These are phyloP conservation scores for Nothocercus nigrocapillus DNA, from an alignment of 2,113 vertebrate genomes.

Conservation along the genomic window DNA sequence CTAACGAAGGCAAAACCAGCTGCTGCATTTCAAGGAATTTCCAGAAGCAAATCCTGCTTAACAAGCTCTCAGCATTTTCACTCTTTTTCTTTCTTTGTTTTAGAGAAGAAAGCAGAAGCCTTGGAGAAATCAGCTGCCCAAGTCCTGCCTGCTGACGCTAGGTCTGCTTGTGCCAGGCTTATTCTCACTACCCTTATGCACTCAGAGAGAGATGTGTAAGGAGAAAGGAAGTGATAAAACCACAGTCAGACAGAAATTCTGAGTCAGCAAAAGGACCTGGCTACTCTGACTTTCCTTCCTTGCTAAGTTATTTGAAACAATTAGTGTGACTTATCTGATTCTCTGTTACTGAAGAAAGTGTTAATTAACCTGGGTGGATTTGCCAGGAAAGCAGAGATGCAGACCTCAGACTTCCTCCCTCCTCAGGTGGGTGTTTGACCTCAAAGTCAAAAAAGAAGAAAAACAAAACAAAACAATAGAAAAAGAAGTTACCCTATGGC, in stretches of 20 bases:
- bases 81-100: background rate
- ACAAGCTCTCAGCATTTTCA: background rate
- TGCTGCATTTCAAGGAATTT: background rate
- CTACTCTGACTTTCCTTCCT: background rate
- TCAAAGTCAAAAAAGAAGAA: background rate
- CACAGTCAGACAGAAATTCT: background rate
- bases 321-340: background rate
- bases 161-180: fast-evolving
- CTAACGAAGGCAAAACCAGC: background rate
- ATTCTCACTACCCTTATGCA: background rate
- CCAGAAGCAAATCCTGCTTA: background rate
- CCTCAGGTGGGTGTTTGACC: background rate
- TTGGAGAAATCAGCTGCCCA: background rate
- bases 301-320: background rate
- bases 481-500: background rate
- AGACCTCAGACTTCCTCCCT: background rate
- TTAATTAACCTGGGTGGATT: background rate
- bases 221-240: background rate
- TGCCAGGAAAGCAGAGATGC: background rate
- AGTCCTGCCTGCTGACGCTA: background rate
- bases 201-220: background rate
- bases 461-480: background rate
- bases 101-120: background rate
- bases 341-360: background rate
- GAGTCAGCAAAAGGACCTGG: background rate